Base-by-base conservation (phyloP, 2,888 invertebrate species). In the Epinotia demarniana region DNA sequence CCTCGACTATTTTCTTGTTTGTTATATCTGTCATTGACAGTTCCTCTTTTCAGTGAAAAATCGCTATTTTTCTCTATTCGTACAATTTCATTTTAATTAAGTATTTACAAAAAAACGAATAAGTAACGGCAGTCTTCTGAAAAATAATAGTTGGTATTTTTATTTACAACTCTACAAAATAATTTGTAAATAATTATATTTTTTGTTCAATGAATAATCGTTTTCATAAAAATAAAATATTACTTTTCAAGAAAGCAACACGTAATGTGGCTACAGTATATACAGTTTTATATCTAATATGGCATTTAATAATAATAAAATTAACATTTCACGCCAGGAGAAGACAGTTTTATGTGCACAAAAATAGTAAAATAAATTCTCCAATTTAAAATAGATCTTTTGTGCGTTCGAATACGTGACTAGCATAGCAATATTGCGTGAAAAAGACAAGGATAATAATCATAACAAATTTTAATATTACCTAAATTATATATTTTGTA, bases 401-500 rank as follows among this genome's bases (percentile, higher is more conserved):
- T 92, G 93, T 92, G 93, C 93, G 92, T 90, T 91, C 87, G n/a
- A 88, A 87, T 91, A 89, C 87, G 85, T 94, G 93, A 94, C 93
- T 94, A 94, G 93, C 92, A 93, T 93, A 89, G 92, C 92, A 91
- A 92, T 93, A 94, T 94, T 94, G 93, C 93, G 87, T 88, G 91
- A 92, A 90, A 49, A 88, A 88, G 76, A 75, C 73, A 78, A 79
- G 79, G 78, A 43, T 63, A 68, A 70, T 72, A 76, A 75, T 67
- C 46, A 77, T 74, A 75, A 73, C 70, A 76, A 75, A 60, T 66
- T 73, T 58, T 12, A 77, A 73, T 66, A 73, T 73, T 53, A 69
- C 33, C 62, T 76, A 68, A 76, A 73, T 67, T 64, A 75, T 75
- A 75, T 75, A 73, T 69, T 39, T 70, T 67, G 75, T 75, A 75